Conservation (phyloP, 2,888 invertebrate species). For the Congeria kusceri region DNA sequence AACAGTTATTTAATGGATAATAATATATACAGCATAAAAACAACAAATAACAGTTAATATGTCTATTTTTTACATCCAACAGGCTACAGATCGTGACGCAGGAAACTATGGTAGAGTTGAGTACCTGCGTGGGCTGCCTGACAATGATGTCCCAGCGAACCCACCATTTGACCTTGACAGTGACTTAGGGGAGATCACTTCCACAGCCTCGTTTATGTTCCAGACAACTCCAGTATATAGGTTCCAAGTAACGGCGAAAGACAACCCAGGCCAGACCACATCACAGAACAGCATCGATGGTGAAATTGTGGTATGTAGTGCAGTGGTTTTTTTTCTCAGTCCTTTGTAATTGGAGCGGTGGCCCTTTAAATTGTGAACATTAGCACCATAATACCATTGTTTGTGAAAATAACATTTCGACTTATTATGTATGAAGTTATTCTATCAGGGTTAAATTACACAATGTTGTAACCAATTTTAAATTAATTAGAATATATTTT, state of each 20-base stretch:
- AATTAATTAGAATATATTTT: no score
- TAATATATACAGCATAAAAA: no score
- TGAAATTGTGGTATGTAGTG: slow-evolving; percentile 66
- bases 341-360: no score
- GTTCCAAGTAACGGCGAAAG: slow-evolving; percentile 66
- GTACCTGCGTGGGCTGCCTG: slow-evolving; percentile 86
- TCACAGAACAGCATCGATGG: slow-evolving; percentile 56
- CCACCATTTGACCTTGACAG: slow-evolving; percentile 50
- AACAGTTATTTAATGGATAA: no score
- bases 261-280: slow-evolving; percentile 58
- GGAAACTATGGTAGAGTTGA: slow-evolving; percentile 93
- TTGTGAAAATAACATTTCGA: no score
- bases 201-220: slow-evolving; percentile 41
- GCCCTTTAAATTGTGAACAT: no score
- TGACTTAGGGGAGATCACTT: slow-evolving; percentile 45
- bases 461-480: no score
- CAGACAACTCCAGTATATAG: slow-evolving; percentile 43
- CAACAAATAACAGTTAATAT: no score
- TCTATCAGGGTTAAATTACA: no score
- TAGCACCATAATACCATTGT: no score
- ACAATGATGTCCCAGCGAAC: slow-evolving; percentile 87
- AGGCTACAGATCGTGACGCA: slow-evolving; percentile 95
- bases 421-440: no score
- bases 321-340: no score
- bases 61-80: not conserved